These are phyloP conservation scores for Strongylocentrotus purpuratus DNA, from an alignment of 35 echinoderm and acorn worm genomes.

Conservation along the genomic window DNA sequence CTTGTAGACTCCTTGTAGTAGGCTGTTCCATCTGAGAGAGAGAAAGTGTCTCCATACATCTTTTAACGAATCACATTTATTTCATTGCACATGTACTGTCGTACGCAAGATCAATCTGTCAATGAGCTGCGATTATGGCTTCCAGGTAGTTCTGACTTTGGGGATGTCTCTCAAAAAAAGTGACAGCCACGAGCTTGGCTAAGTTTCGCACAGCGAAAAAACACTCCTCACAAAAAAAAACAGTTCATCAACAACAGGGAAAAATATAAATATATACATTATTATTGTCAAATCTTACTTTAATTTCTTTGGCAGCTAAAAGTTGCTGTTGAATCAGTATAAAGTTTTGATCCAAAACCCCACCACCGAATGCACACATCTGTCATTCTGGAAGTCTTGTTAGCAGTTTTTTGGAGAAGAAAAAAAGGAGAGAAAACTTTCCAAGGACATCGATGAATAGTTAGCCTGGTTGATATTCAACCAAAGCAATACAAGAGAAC, in stretches of 20 bases:
- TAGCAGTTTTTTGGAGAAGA: constrained; percentile 27
- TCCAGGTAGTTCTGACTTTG: constrained; percentile 15
- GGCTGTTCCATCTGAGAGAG: background rate
- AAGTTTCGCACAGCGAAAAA: constrained; percentile 52
- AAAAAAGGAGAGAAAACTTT: background rate
- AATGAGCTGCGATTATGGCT: constrained; percentile 24
- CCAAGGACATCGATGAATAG: constrained; percentile 8
- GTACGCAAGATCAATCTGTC: constrained; percentile 8
- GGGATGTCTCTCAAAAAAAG: background rate
- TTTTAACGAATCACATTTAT: background rate
- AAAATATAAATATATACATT: constrained; percentile 50
- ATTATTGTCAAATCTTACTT: constrained; percentile 42
- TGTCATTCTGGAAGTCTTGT: constrained; percentile 48
- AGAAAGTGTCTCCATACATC: background rate
- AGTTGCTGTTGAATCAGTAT: constrained; percentile 51
- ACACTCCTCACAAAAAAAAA: constrained; percentile 16
- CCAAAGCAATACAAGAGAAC: background rate
- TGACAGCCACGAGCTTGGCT: constrained; percentile 23
- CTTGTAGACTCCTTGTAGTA: background rate
- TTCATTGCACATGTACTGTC: constrained; percentile 45
- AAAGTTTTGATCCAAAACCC: constrained; percentile 57
- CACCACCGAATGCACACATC: constrained; percentile 54
- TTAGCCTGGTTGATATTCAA: constrained; percentile 14
- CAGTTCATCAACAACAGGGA: constrained; percentile 29
- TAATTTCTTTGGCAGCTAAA: constrained; percentile 48